A percentile compares a stretch with the other conserved stretches of the same genome.
These are phyloP conservation scores for Fulica atra DNA, from an alignment of 2,113 vertebrate genomes.

Conservation along the genomic window DNA sequence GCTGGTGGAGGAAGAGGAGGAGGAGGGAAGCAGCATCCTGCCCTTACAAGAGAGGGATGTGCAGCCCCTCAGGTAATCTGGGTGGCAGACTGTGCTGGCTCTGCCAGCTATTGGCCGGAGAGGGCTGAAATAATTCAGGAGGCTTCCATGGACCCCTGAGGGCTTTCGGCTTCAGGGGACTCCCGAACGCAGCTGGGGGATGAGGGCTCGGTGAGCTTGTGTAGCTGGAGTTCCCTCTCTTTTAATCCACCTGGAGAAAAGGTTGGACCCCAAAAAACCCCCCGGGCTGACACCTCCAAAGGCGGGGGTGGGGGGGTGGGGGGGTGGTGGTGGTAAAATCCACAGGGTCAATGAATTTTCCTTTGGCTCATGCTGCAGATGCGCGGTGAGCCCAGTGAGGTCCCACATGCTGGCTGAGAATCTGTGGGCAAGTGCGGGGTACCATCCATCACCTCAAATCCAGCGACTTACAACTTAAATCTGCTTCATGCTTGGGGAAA, in stretches of 20 bases:
- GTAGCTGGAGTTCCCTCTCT: rapidly evolving
- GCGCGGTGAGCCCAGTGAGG: rapidly evolving
- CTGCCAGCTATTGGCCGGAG: background rate
- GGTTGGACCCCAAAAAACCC: background rate
- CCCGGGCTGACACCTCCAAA: background rate
- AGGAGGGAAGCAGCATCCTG: background rate
- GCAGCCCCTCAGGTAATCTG: background rate
- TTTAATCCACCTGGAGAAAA: background rate
- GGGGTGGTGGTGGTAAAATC: too few species aligned
- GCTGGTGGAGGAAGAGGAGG: background rate
- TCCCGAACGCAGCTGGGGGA: too few species aligned
- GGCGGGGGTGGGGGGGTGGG: too few species aligned
- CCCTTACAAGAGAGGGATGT: background rate
- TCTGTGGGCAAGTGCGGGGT: background rate
- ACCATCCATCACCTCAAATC: too few species aligned
- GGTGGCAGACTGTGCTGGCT: background rate
- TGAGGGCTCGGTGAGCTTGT: rapidly evolving
- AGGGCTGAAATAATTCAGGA: background rate
- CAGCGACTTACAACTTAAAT: background rate
- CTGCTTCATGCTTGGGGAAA: too few species aligned
- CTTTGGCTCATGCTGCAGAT: rapidly evolving
- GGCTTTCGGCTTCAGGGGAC: background rate
- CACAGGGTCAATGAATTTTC: background rate
- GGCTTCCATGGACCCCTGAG: rapidly evolving
- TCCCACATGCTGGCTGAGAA: rapidly evolving